A percentile compares a stretch with the other conserved stretches of the same genome.
phyloP scores from a whole-genome alignment of 2,888 invertebrate genomes.

The Lamellibrachia columna region DNA sequence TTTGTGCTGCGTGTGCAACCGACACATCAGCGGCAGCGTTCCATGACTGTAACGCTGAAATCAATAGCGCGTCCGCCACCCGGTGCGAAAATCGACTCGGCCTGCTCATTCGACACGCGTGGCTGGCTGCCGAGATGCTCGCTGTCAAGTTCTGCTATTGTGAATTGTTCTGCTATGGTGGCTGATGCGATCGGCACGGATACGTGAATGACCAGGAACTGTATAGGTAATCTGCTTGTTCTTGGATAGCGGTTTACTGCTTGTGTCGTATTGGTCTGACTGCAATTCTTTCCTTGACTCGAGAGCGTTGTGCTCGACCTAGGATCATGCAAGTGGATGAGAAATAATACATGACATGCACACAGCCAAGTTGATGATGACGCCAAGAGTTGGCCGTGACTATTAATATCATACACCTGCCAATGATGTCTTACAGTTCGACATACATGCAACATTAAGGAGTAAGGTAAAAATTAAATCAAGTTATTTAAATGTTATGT shows the following conservation, averaged over 20 bases:
- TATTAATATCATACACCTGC: not conserved
- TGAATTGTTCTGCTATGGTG: not conserved
- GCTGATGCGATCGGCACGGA: conserved; percentile 1
- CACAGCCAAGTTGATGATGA: not conserved
- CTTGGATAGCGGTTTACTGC: not conserved
- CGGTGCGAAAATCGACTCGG: not conserved
- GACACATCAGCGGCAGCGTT: not conserved
- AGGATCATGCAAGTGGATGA: not conserved
- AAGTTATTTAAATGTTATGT: not conserved
- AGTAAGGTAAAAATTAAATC: not conserved
- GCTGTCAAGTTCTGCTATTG: not conserved
- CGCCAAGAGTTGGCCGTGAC: not conserved
- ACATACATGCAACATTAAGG: not conserved
- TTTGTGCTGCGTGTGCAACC: not conserved
- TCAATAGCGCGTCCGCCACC: not conserved
- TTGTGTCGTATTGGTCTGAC: no score
- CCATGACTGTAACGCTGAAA: not conserved
- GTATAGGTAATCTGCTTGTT: not conserved
- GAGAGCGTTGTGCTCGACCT: not conserved
- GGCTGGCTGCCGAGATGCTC: not conserved
- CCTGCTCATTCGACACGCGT: not conserved
- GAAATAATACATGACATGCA: not conserved
- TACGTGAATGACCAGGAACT: not conserved
- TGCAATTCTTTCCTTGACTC: not conserved
- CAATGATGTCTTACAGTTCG: not conserved